Evolutionary conservation across 1,140 invertebrate genomes (phyloP).

Genomic region (Daktulosphaira vitifoliae): DNA sequence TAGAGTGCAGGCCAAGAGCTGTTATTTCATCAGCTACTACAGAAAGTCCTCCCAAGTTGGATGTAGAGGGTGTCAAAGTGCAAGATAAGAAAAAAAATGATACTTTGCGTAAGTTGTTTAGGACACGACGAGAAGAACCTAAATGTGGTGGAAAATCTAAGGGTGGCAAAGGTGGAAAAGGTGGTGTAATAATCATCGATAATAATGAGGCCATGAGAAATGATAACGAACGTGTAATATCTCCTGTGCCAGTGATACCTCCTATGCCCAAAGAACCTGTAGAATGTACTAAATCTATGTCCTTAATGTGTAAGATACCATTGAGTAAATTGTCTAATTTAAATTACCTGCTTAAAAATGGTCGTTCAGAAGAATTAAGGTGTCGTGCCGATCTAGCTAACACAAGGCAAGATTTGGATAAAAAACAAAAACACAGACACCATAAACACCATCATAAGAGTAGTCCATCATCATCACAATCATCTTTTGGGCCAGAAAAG

Average conservation of each 20-base stretch:
- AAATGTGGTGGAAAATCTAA: constrained; percentile 53
- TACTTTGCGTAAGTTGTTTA: constrained; percentile 58
- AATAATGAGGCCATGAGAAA: constrained; percentile 23
- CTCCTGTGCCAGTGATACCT: constrained; percentile 39
- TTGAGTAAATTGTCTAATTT: constrained; percentile 41
- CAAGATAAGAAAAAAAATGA: constrained; percentile 64
- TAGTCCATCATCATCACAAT: constrained; percentile 36
- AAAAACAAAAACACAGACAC: constrained; percentile 25
- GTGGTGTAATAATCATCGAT: constrained; percentile 43
- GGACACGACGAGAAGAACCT: constrained; percentile 42
- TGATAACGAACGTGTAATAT: constrained; percentile 47
- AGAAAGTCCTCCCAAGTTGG: constrained; percentile 48
- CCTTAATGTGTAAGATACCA: constrained; percentile 45
- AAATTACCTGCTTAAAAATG: constrained; percentile 40
- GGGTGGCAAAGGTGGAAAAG: constrained; percentile 53
- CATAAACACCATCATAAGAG: constrained; percentile 34
- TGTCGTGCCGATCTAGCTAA: constrained; percentile 47
- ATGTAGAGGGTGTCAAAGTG: constrained; percentile 50
- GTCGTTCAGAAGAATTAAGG: constrained; percentile 44
- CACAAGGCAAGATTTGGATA: constrained; percentile 46
- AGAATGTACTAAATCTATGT: constrained; percentile 41
- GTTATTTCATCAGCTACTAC: background rate
- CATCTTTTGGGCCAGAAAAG: background rate
- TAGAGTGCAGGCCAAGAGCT: constrained; percentile 38
- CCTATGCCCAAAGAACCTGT: background rate